These are phyloP conservation scores for Australoheros scitulus DNA, from an alignment of 2,113 vertebrate species.

Conservation along the genomic window DNA sequence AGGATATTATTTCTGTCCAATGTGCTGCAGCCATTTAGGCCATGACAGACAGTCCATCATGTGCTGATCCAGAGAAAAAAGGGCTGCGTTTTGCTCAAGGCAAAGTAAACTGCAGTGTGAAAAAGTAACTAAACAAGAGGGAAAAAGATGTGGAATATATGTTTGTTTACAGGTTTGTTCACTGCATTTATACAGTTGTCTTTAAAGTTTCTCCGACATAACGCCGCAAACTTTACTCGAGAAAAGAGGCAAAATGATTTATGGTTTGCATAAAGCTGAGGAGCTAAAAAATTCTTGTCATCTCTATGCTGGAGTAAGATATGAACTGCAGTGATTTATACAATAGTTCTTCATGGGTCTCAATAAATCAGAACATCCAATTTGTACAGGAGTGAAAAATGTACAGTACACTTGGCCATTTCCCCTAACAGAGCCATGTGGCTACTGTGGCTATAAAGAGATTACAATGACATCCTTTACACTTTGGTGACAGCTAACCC, in stretches of 20 bases:
- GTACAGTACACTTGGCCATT: conserved; percentile 55
- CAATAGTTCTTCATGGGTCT: conserved; percentile 6
- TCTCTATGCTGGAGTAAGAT: conserved; percentile 55
- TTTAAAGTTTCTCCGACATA: conserved; percentile 13
- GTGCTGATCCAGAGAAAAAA: not conserved
- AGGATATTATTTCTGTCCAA: conserved; percentile 15
- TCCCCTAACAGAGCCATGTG: conserved; percentile 46
- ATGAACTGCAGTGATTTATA: conserved; percentile 63
- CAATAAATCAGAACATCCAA: conserved; percentile 78
- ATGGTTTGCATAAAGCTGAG: conserved; percentile 41
- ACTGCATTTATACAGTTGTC: not conserved
- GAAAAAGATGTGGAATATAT: not conserved
- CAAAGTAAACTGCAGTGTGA: not conserved
- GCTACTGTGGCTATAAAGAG: conserved; percentile 56
- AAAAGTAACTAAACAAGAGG: not conserved
- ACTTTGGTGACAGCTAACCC: conserved; percentile 70
- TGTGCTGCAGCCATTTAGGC: not conserved
- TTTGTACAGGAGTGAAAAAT: conserved; percentile 68
- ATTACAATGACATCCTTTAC: conserved; percentile 69
- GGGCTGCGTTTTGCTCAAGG: not conserved
- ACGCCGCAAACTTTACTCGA: conserved; percentile 5
- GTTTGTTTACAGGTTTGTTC: not conserved
- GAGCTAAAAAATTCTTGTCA: conserved; percentile 37
- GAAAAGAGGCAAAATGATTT: conserved; percentile 27
- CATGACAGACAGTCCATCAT: conserved; percentile 26